Percentiles rank a stretch among this genome's conserved stretches.
Evolutionary conservation across 2,888 invertebrate genomes (phyloP).

Genomic region (Epistrophe eligans): DNA sequence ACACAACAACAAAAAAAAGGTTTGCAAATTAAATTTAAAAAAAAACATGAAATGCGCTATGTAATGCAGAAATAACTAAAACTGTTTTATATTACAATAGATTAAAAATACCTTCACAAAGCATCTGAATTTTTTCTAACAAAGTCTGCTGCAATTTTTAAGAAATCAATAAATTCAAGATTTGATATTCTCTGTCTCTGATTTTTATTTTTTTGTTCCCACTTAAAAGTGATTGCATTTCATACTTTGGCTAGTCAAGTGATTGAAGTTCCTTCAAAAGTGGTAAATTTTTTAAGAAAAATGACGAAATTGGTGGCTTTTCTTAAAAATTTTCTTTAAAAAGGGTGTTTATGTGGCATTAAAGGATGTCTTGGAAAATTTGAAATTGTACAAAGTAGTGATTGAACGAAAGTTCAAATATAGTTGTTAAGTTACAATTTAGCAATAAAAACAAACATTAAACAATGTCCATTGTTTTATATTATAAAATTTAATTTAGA

Average conservation of each 20-base stretch:
- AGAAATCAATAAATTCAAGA: slow-evolving; percentile 74
- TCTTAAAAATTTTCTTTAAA: background rate
- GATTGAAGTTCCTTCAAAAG: slow-evolving; percentile 46
- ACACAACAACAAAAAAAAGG: slow-evolving; percentile 55
- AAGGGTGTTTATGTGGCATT: background rate
- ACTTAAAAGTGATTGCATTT: slow-evolving; percentile 55
- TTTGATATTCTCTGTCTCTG: slow-evolving; percentile 30
- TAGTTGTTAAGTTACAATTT: no score
- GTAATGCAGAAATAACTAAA: background rate
- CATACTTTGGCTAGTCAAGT: slow-evolving; percentile 42
- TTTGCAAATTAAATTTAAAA: slow-evolving; percentile 50
- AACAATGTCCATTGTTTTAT: background rate
- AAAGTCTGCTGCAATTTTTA: slow-evolving; percentile 48
- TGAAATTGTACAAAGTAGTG: background rate
- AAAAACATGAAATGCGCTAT: slow-evolving; percentile 12
- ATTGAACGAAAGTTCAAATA: background rate
- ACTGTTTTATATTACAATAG: background rate
- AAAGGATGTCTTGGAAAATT: background rate
- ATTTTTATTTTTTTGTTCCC: slow-evolving; percentile 42
- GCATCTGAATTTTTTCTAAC: slow-evolving; percentile 12
- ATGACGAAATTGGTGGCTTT: background rate
- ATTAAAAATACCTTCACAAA: background rate
- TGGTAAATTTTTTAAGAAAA: slow-evolving; percentile 45
- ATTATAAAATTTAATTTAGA: background rate
- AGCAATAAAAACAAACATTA: background rate